Evolutionary conservation across 1,140 invertebrate species (phyloP), one percentile per base, ranked within the genome.

Genomic region (Drosophila lini): DNA sequence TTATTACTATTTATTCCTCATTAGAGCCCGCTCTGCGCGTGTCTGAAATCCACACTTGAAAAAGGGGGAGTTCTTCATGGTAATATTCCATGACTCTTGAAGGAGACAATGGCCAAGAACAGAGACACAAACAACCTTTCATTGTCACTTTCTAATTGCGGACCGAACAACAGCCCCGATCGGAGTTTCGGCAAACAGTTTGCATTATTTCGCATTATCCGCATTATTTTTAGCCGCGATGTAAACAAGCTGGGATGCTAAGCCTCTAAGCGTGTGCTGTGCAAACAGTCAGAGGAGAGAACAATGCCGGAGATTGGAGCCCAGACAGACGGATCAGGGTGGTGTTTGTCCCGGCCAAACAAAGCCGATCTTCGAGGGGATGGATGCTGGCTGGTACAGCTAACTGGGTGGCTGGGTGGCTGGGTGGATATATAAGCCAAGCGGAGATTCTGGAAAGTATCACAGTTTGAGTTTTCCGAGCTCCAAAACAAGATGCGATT

Each of bases 401-500:
- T 28, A 6, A 6, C 15, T n/a, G 22, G 45, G 9, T 8, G 19
- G 22, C 22, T 22, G 22, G 22, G 22, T 22, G 15, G 15, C 3
- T 32, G 0, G 16, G 36, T 36, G 50, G 50, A 53, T 53, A 36
- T 52, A 52, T 13, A 52, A 52, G 31, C 31, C 16, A 1, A 0
- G 31, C 11, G 32, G 16, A 53, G 16, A 53, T 13, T 22, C 7
- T 8, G 32, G 11, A 53, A 36, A 36, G 11, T 22, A 52, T 52
- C 15, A 52, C 48, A 52, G 16, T 19, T 52, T 19, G 31, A 34
- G 31, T 34, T 34, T 53, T 4, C 16, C 3, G 9, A 53, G 32
- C 50, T 22, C 11, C 50, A 36, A 7, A 22, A 8, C 50, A 53
- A 53, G 16, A 53, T 53, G 50, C 50, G 50, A 22, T 34, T 53